These are phyloP conservation scores for Clytia hemisphaerica DNA, from an alignment of 30 jellyfish, hydroid and myxozoan species.

Conservation along the genomic window DNA sequence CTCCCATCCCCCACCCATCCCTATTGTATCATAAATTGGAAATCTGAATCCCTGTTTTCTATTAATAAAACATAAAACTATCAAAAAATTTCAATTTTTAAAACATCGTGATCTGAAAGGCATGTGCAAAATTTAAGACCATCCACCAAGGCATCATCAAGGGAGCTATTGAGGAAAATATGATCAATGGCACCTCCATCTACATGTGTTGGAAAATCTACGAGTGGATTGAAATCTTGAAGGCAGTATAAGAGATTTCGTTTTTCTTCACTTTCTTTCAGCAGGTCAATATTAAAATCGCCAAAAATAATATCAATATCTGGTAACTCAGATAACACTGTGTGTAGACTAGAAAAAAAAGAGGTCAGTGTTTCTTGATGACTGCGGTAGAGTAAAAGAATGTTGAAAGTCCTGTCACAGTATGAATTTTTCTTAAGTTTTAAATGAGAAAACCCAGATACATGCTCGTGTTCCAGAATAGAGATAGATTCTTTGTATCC, in stretches of 20 bases:
- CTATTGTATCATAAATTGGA: too few relatives aligned
- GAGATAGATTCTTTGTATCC: not conserved
- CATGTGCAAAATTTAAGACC: too few relatives aligned
- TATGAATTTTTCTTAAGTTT: not conserved
- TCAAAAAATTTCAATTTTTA: too few relatives aligned
- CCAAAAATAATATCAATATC: constrained; percentile 2
- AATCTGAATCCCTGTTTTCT: too few relatives aligned
- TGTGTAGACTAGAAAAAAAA: too few relatives aligned
- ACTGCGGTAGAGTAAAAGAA: not conserved
- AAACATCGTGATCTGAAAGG: too few relatives aligned
- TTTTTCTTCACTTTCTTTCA: too few relatives aligned
- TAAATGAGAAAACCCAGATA: not conserved
- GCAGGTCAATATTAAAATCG: not conserved
- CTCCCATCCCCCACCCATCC: too few relatives aligned
- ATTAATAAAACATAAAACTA: too few relatives aligned
- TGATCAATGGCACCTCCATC: not conserved
- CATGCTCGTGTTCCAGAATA: too few relatives aligned
- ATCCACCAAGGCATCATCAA: too few relatives aligned
- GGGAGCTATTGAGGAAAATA: too few relatives aligned
- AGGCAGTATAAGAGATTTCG: not conserved
- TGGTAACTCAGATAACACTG: not conserved
- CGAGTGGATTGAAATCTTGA: not conserved
- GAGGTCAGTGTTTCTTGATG: not conserved
- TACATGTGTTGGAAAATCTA: not conserved
- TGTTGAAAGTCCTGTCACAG: not conserved